These are phyloP conservation scores for Melinaea marsaeus DNA, from an alignment of 2,888 invertebrate species.

Conservation along the genomic window DNA sequence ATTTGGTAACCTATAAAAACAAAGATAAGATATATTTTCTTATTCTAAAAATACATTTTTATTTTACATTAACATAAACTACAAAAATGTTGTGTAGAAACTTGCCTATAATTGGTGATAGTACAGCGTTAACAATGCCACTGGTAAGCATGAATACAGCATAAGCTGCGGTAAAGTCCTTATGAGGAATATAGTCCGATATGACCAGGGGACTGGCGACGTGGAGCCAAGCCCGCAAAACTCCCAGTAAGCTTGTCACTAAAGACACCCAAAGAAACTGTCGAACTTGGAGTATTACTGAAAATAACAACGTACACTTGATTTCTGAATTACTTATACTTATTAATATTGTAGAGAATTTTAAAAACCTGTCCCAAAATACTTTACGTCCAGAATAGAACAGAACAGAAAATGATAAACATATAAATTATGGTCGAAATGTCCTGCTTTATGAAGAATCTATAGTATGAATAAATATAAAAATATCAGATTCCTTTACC, in stretches of 20 bases:
- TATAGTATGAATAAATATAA: too few species aligned
- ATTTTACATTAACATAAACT: neutral
- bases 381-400: too few species aligned
- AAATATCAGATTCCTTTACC: too few species aligned
- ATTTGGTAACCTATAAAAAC: too few species aligned
- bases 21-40: too few species aligned
- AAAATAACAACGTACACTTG: slow-evolving; percentile 2
- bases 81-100: neutral
- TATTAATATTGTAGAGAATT: too few species aligned
- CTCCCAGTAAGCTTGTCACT: slow-evolving; percentile 75
- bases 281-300: slow-evolving; percentile 56
- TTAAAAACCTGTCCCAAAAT: too few species aligned
- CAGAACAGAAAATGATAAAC: too few species aligned
- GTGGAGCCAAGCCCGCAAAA: slow-evolving; percentile 82
- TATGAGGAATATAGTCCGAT: slow-evolving; percentile 79
- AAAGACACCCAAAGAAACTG: slow-evolving; percentile 51
- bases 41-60: too few species aligned
- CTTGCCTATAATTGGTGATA: slow-evolving; percentile 81
- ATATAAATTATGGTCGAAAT: too few species aligned
- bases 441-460: too few species aligned
- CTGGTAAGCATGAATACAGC: slow-evolving; percentile 83
- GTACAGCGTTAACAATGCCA: slow-evolving; percentile 80
- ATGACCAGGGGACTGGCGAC: slow-evolving; percentile 83
- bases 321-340: too few species aligned
- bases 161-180: slow-evolving; percentile 85